Evolutionary conservation across 2,113 vertebrate species (phyloP).

Genomic region (Scortum barcoo): DNA sequence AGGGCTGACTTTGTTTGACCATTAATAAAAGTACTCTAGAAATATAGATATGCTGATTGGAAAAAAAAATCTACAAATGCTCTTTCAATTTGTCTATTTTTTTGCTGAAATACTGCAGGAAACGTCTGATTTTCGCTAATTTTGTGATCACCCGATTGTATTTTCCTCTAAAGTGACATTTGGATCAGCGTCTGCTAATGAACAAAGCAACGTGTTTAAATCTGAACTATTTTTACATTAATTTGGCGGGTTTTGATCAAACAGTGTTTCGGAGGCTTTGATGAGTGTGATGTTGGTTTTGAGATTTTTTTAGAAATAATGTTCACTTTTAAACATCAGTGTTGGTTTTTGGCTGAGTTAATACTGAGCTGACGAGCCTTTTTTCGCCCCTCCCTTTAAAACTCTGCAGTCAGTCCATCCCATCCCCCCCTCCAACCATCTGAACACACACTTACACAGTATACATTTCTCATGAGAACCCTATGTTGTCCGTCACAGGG

Average conservation of each 20-base stretch:
- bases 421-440: neutral
- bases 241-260: neutral
- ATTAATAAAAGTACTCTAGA: neutral
- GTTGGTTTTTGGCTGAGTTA: neutral
- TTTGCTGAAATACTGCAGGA: neutral
- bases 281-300: neutral
- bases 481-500: conserved; percentile 45
- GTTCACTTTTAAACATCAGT: neutral
- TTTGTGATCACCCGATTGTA: conserved; percentile 11
- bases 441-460: conserved; percentile 1
- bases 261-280: neutral
- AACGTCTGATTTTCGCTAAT: conserved; percentile 14
- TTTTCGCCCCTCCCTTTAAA: neutral
- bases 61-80: conserved; percentile 11
- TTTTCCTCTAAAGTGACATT: conserved; percentile 16
- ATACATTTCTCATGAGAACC: conserved; percentile 54
- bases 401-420: neutral
- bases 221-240: neutral
- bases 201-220: neutral
- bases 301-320: no score
- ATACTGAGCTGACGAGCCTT: neutral
- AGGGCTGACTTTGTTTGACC: neutral
- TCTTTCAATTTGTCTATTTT: neutral
- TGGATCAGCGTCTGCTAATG: conserved; percentile 6
- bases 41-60: neutral